Conservation (phyloP, 30 jellyfish, hydroid and myxozoan species). For the Hydractinia symbiolongicarpus region DNA sequence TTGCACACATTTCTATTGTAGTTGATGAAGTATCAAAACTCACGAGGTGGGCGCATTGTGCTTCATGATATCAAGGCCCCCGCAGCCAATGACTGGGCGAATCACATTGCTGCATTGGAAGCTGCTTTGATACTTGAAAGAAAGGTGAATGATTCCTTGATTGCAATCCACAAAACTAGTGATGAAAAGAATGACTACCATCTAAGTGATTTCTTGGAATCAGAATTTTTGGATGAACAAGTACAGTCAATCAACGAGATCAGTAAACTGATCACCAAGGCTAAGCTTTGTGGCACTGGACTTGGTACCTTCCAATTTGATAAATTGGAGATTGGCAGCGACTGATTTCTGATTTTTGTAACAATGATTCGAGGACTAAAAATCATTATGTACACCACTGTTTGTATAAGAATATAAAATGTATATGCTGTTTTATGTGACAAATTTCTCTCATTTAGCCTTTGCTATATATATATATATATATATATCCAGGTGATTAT, state of each 20-base stretch:
- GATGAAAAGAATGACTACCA: slow-evolving; percentile 73
- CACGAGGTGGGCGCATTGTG: slow-evolving; percentile 89
- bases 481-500: too few relatives aligned
- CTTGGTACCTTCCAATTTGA: slow-evolving; percentile 84
- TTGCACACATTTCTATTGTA: slow-evolving; percentile 6
- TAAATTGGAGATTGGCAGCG: slow-evolving; percentile 41
- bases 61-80: slow-evolving; percentile 84
- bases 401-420: too few relatives aligned
- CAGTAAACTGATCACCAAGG: slow-evolving; percentile 71
- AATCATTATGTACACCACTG: too few relatives aligned
- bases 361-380: too few relatives aligned
- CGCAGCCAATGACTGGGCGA: slow-evolving; percentile 63
- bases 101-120: slow-evolving; percentile 77
- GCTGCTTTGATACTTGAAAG: slow-evolving; percentile 85
- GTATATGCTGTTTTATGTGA: too few relatives aligned
- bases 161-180: slow-evolving; percentile 65
- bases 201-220: slow-evolving; percentile 79
- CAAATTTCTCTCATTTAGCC: too few relatives aligned
- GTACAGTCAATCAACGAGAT: slow-evolving; percentile 84
- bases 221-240: slow-evolving; percentile 77
- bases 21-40: slow-evolving; percentile 91
- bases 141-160: slow-evolving; percentile 80
- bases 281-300: slow-evolving; percentile 93
- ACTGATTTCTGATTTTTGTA: too few relatives aligned
- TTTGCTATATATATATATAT: too few relatives aligned